Conservation (phyloP, 2,888 invertebrate genomes). For the Cylloceria caligata region DNA sequence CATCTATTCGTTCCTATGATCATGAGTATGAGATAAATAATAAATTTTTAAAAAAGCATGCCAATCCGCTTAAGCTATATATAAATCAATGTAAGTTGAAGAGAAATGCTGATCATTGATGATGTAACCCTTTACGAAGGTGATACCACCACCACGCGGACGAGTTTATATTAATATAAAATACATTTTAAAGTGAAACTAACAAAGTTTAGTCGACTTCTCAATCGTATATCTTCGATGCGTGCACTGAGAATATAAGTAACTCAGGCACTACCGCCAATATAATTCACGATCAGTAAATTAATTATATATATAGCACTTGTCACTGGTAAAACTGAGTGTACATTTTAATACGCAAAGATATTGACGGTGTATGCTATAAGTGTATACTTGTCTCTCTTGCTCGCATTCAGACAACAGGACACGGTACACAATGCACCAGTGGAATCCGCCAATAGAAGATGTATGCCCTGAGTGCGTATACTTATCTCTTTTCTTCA, state of each 20-base stretch:
- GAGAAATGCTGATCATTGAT: too few relatives aligned
- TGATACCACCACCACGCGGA: not conserved
- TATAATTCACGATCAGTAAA: not conserved
- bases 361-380: too few relatives aligned
- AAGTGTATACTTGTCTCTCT: too few relatives aligned
- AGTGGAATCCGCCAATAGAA: too few relatives aligned
- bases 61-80: not conserved
- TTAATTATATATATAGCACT: not conserved
- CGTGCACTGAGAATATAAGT: not conserved
- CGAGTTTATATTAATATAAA: constrained; percentile 1
- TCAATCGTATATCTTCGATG: not conserved
- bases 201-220: not conserved
- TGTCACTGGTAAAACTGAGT: too few relatives aligned
- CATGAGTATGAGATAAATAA: not conserved
- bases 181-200: not conserved
- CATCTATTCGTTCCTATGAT: not conserved
- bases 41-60: not conserved
- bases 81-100: not conserved
- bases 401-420: too few relatives aligned
- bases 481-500: too few relatives aligned
- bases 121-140: not conserved
- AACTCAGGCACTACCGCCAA: not conserved
- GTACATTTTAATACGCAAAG: too few relatives aligned
- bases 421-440: too few relatives aligned
- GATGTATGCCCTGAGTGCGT: too few relatives aligned